Percentiles rank a stretch among this genome's conserved stretches.
Conservation (phyloP, 53 echinoderm and acorn worm genomes). For the Henricia sp. region DNA sequence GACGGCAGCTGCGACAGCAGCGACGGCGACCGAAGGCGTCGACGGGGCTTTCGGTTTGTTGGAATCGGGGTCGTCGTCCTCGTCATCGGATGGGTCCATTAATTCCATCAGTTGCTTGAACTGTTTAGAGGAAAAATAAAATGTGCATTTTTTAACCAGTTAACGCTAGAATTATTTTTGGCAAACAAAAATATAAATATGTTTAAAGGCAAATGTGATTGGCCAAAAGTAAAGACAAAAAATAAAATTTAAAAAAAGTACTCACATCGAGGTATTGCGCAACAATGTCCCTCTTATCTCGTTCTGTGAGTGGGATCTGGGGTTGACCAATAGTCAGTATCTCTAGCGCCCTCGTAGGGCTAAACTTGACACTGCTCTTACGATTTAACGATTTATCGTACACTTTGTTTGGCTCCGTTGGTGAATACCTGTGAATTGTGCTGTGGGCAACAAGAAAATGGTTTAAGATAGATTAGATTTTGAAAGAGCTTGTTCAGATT, state of each 20-base stretch:
- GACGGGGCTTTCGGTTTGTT: not conserved
- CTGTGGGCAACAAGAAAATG: slow-evolving; percentile 21
- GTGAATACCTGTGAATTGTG: slow-evolving; percentile 97
- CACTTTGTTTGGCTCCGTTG: slow-evolving; percentile 90
- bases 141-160: no score
- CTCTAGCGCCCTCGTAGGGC: slow-evolving; percentile 92
- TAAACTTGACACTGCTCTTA: slow-evolving; percentile 80
- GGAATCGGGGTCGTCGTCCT: slow-evolving; percentile 70
- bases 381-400: slow-evolving; percentile 93
- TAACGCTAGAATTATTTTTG: no score
- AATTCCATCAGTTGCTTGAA: slow-evolving; percentile 99
- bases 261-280: slow-evolving; percentile 98
- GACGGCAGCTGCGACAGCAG: not conserved
- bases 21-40: not conserved
- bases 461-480: no score
- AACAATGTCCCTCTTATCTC: slow-evolving; percentile 89
- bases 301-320: slow-evolving; percentile 73
- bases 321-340: slow-evolving; percentile 77
- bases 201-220: no score
- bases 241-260: not conserved
- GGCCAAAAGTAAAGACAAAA: no score
- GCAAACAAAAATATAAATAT: no score
- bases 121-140: slow-evolving; percentile 42
- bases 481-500: no score
- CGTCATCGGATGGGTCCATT: slow-evolving; percentile 94